A percentile compares a stretch with the other conserved stretches of the same genome.
Conservation (phyloP, 2,797 vertebrate genomes). For the Hoplostethus atlanticus region DNA sequence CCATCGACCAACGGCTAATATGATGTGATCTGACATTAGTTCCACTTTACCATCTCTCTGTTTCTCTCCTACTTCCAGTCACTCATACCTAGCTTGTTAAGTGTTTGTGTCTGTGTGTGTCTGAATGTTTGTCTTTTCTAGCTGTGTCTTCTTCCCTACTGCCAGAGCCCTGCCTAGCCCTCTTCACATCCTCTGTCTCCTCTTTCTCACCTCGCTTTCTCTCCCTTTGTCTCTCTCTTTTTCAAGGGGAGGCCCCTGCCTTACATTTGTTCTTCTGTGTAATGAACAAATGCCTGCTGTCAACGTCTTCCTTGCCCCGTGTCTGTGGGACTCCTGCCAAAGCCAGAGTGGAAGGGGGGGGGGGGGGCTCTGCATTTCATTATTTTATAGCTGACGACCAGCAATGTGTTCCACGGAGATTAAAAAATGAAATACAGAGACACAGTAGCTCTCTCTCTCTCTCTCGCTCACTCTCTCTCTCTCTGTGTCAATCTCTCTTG, state of each 20-base stretch:
- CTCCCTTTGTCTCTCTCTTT: conserved; percentile 48
- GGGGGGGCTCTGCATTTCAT: conserved; percentile 61
- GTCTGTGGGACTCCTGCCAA: conserved; percentile 72
- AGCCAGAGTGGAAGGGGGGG: conserved; percentile 48
- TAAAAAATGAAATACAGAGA: conserved; percentile 66
- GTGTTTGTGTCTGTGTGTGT: conserved; percentile 16
- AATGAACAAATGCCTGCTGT: conserved; percentile 74
- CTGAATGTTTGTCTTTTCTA: conserved; percentile 12
- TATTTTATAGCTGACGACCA: conserved; percentile 75
- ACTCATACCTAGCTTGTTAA: conserved; percentile 37
- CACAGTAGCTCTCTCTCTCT: conserved; percentile 2
- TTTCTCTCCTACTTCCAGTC: conserved; percentile 12
- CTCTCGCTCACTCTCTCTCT: conserved; percentile 22
- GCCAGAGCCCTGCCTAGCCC: conserved; percentile 26
- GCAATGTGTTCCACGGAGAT: conserved; percentile 72
- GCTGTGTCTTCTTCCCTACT: conserved; percentile 32
- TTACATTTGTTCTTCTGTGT: conserved; percentile 69
- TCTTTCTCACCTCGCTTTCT: conserved; percentile 26
- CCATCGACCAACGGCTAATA: conserved; percentile 59
- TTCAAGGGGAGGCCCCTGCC: conserved; percentile 50
- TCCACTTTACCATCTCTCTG: conserved; percentile 52
- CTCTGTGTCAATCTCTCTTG: not conserved
- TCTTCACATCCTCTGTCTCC: conserved; percentile 17
- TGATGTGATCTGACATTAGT: conserved; percentile 64
- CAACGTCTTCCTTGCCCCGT: conserved; percentile 62